Conservation (phyloP, 2,888 invertebrate genomes). For the Platynereis dumerilii region DNA sequence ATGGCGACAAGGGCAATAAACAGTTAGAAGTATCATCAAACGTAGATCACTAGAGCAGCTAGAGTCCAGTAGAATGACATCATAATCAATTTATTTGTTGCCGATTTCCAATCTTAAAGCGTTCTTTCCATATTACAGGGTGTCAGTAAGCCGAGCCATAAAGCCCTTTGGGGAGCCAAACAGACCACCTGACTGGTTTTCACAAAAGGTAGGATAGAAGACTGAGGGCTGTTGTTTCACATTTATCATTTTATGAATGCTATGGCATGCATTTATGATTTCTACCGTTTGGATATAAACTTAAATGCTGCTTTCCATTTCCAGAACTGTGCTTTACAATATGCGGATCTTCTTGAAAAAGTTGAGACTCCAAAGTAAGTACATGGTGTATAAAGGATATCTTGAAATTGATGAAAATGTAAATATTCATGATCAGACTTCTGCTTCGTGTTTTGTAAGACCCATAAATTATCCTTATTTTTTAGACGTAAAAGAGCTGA, state of each 20-base stretch:
- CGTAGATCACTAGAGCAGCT: no score
- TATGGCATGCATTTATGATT: no score
- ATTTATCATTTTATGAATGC: no score
- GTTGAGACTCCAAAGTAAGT: constrained; percentile 79
- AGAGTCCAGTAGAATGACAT: no score
- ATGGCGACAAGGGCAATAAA: no score
- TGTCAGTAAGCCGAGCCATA: constrained; percentile 81
- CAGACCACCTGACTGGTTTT: constrained; percentile 85
- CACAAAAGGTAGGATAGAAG: constrained; percentile 70
- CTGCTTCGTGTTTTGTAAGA: background rate
- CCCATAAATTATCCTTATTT: background rate
- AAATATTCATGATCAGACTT: no score
- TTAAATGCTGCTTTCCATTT: constrained; percentile 39
- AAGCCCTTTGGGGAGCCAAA: constrained; percentile 79
- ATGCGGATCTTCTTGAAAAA: constrained; percentile 80
- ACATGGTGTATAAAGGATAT: no score
- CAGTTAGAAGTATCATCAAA: no score
- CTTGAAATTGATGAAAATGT: no score
- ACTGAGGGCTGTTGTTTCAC: no score
- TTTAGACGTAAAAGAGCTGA: constrained; percentile 70
- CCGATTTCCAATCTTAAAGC: background rate
- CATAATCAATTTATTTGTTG: background rate
- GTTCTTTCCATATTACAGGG: constrained; percentile 66
- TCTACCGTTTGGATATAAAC: no score
- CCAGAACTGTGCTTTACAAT: constrained; percentile 85